Evolutionary conservation across 2,113 vertebrate genomes (phyloP).

Genomic region (Bubo blakistoni): DNA sequence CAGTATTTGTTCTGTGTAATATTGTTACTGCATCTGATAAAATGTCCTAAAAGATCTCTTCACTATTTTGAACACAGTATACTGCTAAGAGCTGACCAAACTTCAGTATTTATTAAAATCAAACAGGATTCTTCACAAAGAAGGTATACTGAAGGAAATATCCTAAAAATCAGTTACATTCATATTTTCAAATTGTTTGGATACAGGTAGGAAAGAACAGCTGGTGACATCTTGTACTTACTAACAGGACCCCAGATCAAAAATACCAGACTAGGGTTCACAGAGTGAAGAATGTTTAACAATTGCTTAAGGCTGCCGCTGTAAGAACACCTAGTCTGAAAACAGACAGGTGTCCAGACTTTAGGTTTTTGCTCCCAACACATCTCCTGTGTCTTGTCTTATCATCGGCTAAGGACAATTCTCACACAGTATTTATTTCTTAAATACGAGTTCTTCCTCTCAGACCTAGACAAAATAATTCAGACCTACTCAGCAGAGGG

Average conservation of each 20-base stretch:
- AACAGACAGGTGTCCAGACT: not conserved
- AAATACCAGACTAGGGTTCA: not conserved
- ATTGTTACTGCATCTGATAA: not conserved
- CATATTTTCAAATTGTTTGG: not conserved
- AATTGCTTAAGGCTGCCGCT: not conserved
- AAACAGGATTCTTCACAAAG: not conserved
- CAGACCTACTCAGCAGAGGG: not conserved
- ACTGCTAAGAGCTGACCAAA: not conserved
- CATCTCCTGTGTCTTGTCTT: not conserved
- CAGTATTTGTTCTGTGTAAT: not conserved
- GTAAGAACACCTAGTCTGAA: not conserved
- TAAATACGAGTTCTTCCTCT: not conserved
- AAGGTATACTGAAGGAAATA: not conserved
- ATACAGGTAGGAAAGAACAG: not conserved
- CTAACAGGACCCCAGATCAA: not conserved
- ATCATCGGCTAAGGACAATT: fast-evolving
- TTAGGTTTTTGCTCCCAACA: not conserved
- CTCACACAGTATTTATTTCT: not conserved
- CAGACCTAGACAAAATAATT: not conserved
- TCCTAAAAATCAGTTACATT: not conserved
- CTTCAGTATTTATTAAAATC: not conserved
- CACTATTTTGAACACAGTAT: not conserved
- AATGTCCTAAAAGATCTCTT: not conserved
- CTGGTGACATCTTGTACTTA: not conserved
- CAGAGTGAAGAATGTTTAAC: not conserved